These are phyloP conservation scores for Adelosebastes latens DNA, from an alignment of 2,797 vertebrate genomes.

Conservation along the genomic window DNA sequence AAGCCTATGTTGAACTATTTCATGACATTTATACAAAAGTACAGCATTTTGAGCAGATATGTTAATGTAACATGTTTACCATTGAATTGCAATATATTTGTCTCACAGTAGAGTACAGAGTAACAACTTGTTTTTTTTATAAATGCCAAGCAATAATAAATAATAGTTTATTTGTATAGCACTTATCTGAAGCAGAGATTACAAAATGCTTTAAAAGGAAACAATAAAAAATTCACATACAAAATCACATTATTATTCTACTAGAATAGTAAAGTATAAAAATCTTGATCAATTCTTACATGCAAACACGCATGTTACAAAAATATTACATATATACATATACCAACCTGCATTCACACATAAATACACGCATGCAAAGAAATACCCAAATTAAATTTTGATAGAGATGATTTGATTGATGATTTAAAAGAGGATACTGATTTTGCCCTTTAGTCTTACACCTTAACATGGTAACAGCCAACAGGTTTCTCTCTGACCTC, in stretches of 20 bases:
- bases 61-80: slow-evolving; percentile 19
- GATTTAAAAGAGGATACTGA: neutral
- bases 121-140: neutral
- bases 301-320: neutral
- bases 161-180: neutral
- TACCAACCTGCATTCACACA: neutral
- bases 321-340: neutral
- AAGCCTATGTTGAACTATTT: slow-evolving; percentile 50
- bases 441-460: neutral
- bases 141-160: neutral
- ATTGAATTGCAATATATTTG: slow-evolving; percentile 4
- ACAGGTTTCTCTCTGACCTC: neutral
- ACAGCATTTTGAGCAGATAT: slow-evolving; percentile 46
- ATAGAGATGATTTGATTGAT: neutral
- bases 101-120: neutral
- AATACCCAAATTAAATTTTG: neutral
- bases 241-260: neutral
- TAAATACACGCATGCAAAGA: neutral
- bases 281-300: neutral
- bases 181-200: neutral
- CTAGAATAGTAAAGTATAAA: neutral
- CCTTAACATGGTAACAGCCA: neutral
- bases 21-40: slow-evolving; percentile 54
- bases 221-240: neutral
- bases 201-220: neutral